Evolutionary conservation across 2,888 invertebrate species (phyloP).

Genomic region (Hybos culiciformis): DNA sequence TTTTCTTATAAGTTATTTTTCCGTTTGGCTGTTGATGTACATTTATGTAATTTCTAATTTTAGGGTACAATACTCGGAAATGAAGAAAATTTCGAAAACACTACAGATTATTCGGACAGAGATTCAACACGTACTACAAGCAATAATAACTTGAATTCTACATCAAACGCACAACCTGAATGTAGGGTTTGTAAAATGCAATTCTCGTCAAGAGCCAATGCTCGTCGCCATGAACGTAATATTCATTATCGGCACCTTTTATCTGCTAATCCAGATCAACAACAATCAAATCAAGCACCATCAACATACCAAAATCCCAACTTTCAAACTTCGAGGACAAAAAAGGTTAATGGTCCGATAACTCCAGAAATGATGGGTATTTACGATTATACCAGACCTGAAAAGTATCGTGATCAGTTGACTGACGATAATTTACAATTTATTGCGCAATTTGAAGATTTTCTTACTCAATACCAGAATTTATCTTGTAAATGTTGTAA

Average conservation of each 20-base stretch:
- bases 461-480: constrained; percentile 33
- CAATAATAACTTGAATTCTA: constrained; percentile 4
- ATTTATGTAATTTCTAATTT: no score
- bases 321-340: constrained; percentile 7
- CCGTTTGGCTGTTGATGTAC: no score
- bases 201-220: constrained; percentile 35
- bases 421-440: constrained; percentile 33
- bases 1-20: no score
- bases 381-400: constrained; percentile 33
- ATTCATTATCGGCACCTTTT: constrained; percentile 26
- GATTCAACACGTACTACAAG: background rate
- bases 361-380: constrained; percentile 20
- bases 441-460: constrained; percentile 30
- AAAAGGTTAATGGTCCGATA: constrained; percentile 23
- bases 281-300: constrained; percentile 20
- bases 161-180: background rate
- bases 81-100: background rate
- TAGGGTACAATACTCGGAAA: constrained; percentile 1
- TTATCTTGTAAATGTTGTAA: constrained; percentile 35
- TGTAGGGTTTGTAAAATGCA: constrained; percentile 34
- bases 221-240: constrained; percentile 35
- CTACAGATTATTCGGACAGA: background rate
- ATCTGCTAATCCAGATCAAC: constrained; percentile 22
- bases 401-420: constrained; percentile 30
- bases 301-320: constrained; percentile 15